A percentile compares a stretch with the other conserved stretches of the same genome.
These are phyloP conservation scores for Paedocypris sp. DNA, from an alignment of 2,113 vertebrate genomes.

Conservation along the genomic window DNA sequence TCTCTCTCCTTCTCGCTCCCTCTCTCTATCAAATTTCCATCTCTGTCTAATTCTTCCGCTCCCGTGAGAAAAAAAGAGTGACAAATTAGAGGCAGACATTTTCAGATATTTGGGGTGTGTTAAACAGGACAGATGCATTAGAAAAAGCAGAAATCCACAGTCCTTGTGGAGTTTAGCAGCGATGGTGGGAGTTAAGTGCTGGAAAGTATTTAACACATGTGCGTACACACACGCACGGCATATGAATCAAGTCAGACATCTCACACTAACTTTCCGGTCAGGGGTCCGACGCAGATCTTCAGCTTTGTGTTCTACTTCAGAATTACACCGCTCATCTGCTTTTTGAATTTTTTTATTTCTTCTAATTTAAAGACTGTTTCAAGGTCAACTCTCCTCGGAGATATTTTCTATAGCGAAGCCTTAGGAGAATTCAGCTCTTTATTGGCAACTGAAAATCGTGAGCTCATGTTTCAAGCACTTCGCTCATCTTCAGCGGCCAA, in stretches of 20 bases:
- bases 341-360: too few relatives aligned
- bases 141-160: neutral
- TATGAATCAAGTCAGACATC: conserved; percentile 10
- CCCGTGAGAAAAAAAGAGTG: too few relatives aligned
- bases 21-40: too few relatives aligned
- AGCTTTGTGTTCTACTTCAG: too few relatives aligned
- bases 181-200: neutral
- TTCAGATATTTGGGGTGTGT: too few relatives aligned
- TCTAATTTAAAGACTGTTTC: neutral
- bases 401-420: conserved; percentile 1
- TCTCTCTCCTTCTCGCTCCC: too few relatives aligned
- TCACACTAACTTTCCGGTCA: conserved; percentile 4
- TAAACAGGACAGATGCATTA: neutral
- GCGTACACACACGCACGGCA: neutral
- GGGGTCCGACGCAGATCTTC: conserved; percentile 1
- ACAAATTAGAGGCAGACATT: too few relatives aligned
- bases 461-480: conserved; percentile 14
- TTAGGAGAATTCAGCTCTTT: neutral
- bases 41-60: too few relatives aligned
- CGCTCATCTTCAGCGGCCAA: neutral
- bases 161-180: neutral
- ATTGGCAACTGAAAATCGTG: conserved; percentile 6
- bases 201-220: neutral
- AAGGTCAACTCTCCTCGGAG: neutral
- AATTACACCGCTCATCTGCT: too few relatives aligned